phyloP scores from a whole-genome alignment of 2,888 invertebrate genomes.

The Argyresthia goedartella region DNA sequence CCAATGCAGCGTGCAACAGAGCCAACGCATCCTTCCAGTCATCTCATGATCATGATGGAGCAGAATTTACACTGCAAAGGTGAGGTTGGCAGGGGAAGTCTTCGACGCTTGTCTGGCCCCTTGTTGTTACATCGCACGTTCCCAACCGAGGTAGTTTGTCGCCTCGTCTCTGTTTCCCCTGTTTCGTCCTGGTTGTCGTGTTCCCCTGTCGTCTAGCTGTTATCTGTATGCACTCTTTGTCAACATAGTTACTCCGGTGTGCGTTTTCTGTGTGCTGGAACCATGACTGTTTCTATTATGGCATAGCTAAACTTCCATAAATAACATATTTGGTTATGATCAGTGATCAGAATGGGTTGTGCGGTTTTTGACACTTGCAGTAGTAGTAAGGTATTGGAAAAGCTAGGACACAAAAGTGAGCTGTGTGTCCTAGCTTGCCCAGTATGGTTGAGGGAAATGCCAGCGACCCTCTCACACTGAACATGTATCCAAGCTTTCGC shows the following conservation, averaged over 20 bases:
- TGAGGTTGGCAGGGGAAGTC: background rate
- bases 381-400: no score
- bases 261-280: background rate
- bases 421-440: no score
- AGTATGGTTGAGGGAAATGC: no score
- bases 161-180: background rate
- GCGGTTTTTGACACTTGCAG: no score
- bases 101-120: slow-evolving; percentile 33
- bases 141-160: background rate
- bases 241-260: background rate
- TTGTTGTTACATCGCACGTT: background rate
- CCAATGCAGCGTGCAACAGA: slow-evolving; percentile 47
- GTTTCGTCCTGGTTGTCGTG: background rate
- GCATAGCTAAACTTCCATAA: no score
- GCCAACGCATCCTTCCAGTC: slow-evolving; percentile 28
- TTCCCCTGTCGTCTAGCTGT: background rate
- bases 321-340: no score
- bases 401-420: no score
- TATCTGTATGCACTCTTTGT: background rate
- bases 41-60: slow-evolving; percentile 22
- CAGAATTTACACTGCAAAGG: no score
- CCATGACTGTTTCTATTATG: background rate
- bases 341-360: no score
- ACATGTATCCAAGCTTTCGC: no score
- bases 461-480: no score